Conservation (phyloP, 2,113 vertebrate species). For the Anas platyrhynchos region DNA sequence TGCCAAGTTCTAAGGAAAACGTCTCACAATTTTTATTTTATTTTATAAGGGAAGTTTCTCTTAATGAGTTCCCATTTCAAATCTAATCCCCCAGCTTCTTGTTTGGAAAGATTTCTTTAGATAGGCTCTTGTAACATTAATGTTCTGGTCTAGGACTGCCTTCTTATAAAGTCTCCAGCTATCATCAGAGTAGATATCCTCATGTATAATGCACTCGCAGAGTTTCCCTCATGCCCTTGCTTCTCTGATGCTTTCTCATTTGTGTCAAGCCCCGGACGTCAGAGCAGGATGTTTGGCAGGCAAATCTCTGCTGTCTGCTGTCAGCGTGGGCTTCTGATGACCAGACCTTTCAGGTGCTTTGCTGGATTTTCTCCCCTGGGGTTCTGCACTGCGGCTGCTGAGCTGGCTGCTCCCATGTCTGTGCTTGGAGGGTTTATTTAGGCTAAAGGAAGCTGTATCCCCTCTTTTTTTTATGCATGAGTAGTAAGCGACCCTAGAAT, state of each 20-base stretch:
- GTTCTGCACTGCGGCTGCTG: accelerated
- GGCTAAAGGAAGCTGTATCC: neutral
- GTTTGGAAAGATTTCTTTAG: constrained; percentile 52
- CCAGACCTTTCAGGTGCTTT: neutral
- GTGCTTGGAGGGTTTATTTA: neutral
- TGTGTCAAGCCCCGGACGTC: neutral
- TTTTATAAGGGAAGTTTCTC: constrained; percentile 11
- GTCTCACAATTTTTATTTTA: constrained; percentile 28
- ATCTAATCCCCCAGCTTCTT: constrained; percentile 15
- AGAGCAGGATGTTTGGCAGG: neutral
- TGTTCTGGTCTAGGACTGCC: neutral
- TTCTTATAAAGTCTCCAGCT: neutral
- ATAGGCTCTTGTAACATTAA: constrained; percentile 23
- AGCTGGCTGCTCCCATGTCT: accelerated
- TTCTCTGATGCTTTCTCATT: neutral
- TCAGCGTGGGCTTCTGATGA: neutral
- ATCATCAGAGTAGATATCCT: neutral
- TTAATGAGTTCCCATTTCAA: constrained; percentile 60
- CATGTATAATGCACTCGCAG: constrained; percentile 25
- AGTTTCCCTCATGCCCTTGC: neutral
- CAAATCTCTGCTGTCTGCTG: neutral
- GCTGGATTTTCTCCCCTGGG: neutral
- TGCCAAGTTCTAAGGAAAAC: constrained; percentile 14
- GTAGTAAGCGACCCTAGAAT: neutral
- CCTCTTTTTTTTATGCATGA: neutral